Evolutionary conservation across 1,140 invertebrate genomes (phyloP).

Genomic region (Artemia franciscana): DNA sequence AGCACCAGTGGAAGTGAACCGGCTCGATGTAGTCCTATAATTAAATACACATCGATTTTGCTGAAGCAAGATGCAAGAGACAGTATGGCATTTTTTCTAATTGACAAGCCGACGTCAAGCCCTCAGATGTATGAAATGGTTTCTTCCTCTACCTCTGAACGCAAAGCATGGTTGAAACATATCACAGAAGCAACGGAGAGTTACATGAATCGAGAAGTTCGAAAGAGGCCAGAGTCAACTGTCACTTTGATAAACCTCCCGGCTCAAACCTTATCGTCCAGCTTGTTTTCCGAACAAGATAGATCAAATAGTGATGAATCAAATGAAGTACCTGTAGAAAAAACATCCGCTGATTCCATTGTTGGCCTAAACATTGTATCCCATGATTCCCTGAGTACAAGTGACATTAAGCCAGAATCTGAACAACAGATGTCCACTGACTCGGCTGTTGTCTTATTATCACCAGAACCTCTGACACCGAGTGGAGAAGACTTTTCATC

Average conservation of each 20-base stretch:
- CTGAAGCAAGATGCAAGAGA: constrained; percentile 58
- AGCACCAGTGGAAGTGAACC: constrained; percentile 14
- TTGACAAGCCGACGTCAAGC: constrained; percentile 46
- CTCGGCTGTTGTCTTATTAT: too few species aligned
- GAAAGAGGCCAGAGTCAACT: constrained; percentile 2
- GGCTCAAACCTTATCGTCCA: neutral
- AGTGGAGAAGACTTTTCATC: neutral
- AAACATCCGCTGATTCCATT: constrained; percentile 1
- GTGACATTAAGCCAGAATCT: neutral
- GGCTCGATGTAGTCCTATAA: constrained; percentile 35
- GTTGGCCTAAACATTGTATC: neutral
- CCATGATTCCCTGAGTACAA: neutral
- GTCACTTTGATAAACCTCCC: neutral
- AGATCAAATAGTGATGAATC: neutral
- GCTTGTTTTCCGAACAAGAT: neutral
- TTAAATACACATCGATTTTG: constrained; percentile 42
- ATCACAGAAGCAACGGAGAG: constrained; percentile 50
- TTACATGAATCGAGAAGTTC: constrained; percentile 27
- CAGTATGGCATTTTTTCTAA: constrained; percentile 61
- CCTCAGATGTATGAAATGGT: constrained; percentile 72
- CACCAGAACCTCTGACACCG: too few species aligned
- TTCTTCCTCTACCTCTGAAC: constrained; percentile 46
- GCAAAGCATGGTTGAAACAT: constrained; percentile 57
- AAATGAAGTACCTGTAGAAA: neutral
- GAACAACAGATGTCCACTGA: neutral